Percentiles rank a stretch among this genome's conserved stretches.
Conservation (phyloP, 2,797 vertebrate genomes). For the Gambelia wislizenii region DNA sequence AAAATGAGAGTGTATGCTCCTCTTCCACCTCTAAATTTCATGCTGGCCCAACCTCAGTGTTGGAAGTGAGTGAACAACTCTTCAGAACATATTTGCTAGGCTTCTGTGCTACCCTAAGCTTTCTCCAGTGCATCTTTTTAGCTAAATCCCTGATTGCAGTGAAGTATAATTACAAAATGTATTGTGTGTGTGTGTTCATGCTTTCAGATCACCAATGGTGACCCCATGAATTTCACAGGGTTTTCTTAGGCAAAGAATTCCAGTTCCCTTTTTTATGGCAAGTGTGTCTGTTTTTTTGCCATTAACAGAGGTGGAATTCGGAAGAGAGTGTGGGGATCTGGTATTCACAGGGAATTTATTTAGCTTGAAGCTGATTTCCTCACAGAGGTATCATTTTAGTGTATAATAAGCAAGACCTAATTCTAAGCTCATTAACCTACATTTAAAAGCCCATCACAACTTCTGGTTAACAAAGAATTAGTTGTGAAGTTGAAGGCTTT, state of each 20-base stretch:
- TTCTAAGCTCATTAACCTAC: background rate
- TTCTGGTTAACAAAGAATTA: background rate
- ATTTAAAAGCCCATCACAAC: background rate
- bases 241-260: background rate
- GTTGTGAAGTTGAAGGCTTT: too few relatives aligned
- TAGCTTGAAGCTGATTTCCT: background rate
- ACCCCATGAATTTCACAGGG: too few relatives aligned
- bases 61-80: background rate
- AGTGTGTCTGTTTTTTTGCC: background rate
- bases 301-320: background rate
- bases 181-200: background rate
- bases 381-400: background rate
- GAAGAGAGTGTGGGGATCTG: background rate
- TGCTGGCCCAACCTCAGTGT: too few relatives aligned
- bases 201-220: too few relatives aligned
- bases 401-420: background rate
- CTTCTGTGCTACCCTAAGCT: background rate
- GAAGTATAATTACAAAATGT: background rate
- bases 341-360: background rate
- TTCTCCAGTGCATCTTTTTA: too few relatives aligned
- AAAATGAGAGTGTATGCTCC: background rate
- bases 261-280: slow-evolving; percentile 12
- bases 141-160: background rate
- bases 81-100: background rate
- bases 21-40: background rate